Conservation (phyloP, 1,140 invertebrate genomes). For the Latrodectus geometricus region DNA sequence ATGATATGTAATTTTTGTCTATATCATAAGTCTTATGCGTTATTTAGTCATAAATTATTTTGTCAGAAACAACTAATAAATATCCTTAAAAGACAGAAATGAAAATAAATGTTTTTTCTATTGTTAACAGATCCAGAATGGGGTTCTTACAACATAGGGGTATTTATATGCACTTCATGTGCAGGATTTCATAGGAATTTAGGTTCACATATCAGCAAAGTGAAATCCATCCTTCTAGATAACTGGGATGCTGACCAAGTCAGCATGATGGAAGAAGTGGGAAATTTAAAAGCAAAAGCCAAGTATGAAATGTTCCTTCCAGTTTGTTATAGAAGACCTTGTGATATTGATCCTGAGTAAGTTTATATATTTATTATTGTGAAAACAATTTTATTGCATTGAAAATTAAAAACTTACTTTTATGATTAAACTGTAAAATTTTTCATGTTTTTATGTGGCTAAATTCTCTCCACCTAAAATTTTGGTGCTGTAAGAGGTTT, state of each 20-base stretch:
- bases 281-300: conserved; percentile 80
- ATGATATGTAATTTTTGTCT: no score
- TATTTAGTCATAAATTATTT: no score
- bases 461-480: neutral
- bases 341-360: conserved; percentile 82
- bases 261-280: conserved; percentile 79
- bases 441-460: neutral
- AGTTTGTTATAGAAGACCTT: conserved; percentile 84
- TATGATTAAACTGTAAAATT: neutral
- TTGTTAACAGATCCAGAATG: conserved; percentile 80
- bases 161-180: conserved; percentile 87
- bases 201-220: conserved; percentile 88
- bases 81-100: no score
- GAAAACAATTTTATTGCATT: neutral
- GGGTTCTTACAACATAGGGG: conserved; percentile 91
- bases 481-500: neutral
- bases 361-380: neutral
- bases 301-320: conserved; percentile 87
- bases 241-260: conserved; percentile 73
- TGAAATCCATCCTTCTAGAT: conserved; percentile 88
- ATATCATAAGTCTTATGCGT: no score
- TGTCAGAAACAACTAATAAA: no score
- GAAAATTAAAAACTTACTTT: neutral
- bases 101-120: no score
- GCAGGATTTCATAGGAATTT: conserved; percentile 85